Evolutionary conservation across 2,797 vertebrate genomes (phyloP).

Genomic region (Gambelia wislizenii): DNA sequence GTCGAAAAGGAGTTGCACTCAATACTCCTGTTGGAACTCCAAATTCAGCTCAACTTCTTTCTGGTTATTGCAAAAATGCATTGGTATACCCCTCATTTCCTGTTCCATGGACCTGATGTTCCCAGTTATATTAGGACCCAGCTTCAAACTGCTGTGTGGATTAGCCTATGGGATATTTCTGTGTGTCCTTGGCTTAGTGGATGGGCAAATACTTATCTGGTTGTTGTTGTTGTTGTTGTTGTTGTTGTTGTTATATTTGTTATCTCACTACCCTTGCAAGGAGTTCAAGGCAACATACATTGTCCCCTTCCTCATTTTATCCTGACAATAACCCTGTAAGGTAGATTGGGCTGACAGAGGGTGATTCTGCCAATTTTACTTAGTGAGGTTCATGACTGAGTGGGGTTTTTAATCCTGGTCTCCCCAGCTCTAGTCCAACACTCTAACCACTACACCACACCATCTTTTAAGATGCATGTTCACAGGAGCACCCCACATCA

Average conservation of each 20-base stretch:
- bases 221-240: background rate
- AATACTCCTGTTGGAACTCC: background rate
- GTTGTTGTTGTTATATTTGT: no score
- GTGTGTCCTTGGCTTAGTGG: no score
- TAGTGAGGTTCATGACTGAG: background rate
- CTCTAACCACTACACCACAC: background rate
- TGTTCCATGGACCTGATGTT: background rate
- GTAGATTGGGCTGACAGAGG: background rate
- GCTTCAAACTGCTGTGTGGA: background rate
- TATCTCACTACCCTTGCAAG: background rate
- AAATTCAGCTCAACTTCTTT: background rate
- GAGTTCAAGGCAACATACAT: background rate
- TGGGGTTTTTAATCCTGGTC: background rate
- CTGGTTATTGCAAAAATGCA: background rate
- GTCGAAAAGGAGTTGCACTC: background rate
- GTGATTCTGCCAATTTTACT: background rate
- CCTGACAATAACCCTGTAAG: background rate
- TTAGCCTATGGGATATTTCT: no score
- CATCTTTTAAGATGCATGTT: no score
- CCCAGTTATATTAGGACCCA: background rate
- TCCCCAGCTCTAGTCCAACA: background rate
- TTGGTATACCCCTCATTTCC: background rate
- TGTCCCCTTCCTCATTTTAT: background rate
- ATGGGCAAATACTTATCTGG: background rate
- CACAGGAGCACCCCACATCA: background rate